These are phyloP conservation scores for Montifringilla adamsi DNA, from an alignment of 2,113 vertebrate genomes.

Conservation along the genomic window DNA sequence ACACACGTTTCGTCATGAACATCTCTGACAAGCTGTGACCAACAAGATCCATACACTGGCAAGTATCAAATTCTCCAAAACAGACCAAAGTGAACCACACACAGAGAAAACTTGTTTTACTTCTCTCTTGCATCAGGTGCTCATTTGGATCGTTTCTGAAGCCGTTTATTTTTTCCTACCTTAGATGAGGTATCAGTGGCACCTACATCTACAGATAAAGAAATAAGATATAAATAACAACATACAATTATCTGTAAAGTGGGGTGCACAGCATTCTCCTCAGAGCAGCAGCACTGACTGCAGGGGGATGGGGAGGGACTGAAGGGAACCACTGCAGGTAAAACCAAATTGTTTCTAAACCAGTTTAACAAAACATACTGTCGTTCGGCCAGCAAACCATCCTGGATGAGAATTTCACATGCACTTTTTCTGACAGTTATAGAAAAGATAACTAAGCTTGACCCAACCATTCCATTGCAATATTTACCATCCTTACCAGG, in stretches of 20 bases:
- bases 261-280: background rate
- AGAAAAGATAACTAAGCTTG: background rate
- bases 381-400: background rate
- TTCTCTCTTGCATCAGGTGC: background rate
- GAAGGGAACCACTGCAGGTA: background rate
- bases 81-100: background rate
- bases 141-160: background rate
- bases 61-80: background rate
- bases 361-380: background rate
- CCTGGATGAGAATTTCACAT: background rate
- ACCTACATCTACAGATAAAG: background rate
- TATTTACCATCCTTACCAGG: conserved; percentile 19
- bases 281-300: background rate
- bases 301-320: accelerated
- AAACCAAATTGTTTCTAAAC: background rate
- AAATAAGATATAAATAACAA: background rate
- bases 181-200: background rate
- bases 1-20: background rate
- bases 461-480: background rate
- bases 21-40: background rate
- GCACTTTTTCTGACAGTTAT: background rate
- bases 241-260: background rate
- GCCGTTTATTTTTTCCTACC: background rate
- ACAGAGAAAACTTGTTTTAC: background rate
- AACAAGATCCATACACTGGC: background rate